Conservation (phyloP, 2,888 invertebrate species). For the Tachina fera region DNA sequence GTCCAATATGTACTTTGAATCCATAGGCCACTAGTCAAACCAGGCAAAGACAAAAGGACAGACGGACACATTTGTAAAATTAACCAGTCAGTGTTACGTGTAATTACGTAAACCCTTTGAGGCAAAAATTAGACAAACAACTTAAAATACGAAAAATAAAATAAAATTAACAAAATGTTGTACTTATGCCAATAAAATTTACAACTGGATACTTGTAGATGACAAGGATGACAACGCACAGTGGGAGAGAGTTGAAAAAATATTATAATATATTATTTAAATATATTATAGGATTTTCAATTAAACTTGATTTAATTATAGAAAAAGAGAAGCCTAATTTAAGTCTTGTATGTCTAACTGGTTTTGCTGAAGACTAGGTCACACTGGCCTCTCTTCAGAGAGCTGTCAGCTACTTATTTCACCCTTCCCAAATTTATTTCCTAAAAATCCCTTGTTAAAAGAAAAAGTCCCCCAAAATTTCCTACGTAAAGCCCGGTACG, state of each 20-base stretch:
- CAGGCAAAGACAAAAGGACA: neutral
- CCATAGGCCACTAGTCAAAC: neutral
- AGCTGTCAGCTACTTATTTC: too few relatives aligned
- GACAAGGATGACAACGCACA: constrained; percentile 5
- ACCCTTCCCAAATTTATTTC: too few relatives aligned
- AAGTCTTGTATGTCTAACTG: too few relatives aligned
- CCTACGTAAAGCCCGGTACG: too few relatives aligned
- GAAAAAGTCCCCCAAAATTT: too few relatives aligned
- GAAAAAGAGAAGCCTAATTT: too few relatives aligned
- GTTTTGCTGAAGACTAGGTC: too few relatives aligned
- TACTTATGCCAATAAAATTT: constrained; percentile 33
- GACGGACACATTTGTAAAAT: constrained; percentile 19
- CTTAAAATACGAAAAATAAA: constrained; percentile 37
- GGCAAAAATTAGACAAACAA: constrained; percentile 65
- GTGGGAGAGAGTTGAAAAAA: neutral
- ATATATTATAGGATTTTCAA: too few relatives aligned
- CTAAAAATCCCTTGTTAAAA: too few relatives aligned
- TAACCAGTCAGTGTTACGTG: constrained; percentile 48
- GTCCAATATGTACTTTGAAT: constrained; percentile 14
- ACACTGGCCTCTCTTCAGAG: too few relatives aligned
- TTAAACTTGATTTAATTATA: too few relatives aligned
- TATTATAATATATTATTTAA: too few relatives aligned
- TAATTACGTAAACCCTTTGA: constrained; percentile 54
- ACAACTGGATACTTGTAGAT: constrained; percentile 21
- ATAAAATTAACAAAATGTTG: constrained; percentile 4